A percentile compares a stretch with the other conserved stretches of the same genome.
These are phyloP conservation scores for Lagopus leucura DNA, from an alignment of 2,113 vertebrate genomes.

Conservation along the genomic window DNA sequence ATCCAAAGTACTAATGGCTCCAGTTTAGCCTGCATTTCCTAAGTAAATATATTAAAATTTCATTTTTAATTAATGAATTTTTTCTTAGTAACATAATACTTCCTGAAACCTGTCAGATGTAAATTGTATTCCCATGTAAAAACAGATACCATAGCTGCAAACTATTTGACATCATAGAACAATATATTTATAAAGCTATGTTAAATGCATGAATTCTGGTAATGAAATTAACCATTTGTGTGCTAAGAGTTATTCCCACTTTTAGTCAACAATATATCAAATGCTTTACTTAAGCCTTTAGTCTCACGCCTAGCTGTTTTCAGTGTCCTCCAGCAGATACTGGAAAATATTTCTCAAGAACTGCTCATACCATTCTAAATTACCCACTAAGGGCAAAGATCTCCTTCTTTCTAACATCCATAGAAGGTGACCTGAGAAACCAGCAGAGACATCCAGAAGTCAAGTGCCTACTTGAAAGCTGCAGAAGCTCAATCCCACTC, in stretches of 20 bases:
- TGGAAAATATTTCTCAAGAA: background rate
- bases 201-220: background rate
- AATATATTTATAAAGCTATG: background rate
- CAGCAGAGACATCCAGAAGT: background rate
- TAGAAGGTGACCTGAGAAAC: background rate
- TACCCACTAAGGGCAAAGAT: accelerated
- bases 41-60: background rate
- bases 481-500: background rate
- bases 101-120: background rate
- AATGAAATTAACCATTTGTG: background rate
- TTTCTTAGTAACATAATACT: background rate
- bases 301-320: background rate
- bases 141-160: background rate
- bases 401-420: background rate
- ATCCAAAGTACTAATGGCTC: background rate
- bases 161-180: background rate
- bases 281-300: background rate
- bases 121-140: background rate
- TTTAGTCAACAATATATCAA: background rate
- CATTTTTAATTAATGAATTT: background rate
- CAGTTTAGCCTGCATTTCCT: background rate
- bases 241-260: background rate
- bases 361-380: background rate
- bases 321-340: background rate
- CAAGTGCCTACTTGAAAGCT: background rate